Evolutionary conservation across 2,113 vertebrate genomes (phyloP).

Genomic region (Xiphias gladius): DNA sequence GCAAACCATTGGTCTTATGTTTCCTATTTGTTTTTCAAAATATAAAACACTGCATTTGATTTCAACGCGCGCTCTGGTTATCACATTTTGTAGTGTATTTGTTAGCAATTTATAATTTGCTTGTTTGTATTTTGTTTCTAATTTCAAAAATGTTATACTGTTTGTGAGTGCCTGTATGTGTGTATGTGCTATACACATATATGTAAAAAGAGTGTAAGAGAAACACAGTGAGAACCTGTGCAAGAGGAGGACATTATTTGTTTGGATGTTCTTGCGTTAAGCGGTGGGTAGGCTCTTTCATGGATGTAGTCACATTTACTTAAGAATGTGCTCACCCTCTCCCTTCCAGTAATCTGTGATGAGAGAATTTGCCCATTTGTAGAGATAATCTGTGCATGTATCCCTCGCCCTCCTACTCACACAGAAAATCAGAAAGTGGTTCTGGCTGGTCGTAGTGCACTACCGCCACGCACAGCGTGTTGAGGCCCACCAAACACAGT

Average conservation of each 20-base stretch:
- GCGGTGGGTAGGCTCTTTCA: conserved; percentile 41
- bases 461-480: conserved; percentile 95
- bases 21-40: neutral
- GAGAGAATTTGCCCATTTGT: conserved; percentile 47
- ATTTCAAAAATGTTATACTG: neutral
- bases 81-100: neutral
- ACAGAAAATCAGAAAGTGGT: conserved; percentile 93
- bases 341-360: conserved; percentile 46
- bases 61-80: neutral
- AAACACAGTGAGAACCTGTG: neutral
- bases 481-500: conserved; percentile 94
- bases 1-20: neutral
- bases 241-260: neutral
- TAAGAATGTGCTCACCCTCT: conserved; percentile 47
- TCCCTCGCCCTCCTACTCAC: conserved; percentile 84
- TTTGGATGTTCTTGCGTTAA: conserved; percentile 15
- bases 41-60: neutral
- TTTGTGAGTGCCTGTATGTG: neutral
- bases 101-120: neutral
- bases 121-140: neutral
- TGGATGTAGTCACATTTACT: conserved; percentile 60
- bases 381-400: conserved; percentile 28
- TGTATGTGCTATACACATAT: neutral
- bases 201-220: neutral
- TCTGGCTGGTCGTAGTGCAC: conserved; percentile 95